Conservation (phyloP, 2,113 vertebrate species). For the Grammomys dolichurus region DNA sequence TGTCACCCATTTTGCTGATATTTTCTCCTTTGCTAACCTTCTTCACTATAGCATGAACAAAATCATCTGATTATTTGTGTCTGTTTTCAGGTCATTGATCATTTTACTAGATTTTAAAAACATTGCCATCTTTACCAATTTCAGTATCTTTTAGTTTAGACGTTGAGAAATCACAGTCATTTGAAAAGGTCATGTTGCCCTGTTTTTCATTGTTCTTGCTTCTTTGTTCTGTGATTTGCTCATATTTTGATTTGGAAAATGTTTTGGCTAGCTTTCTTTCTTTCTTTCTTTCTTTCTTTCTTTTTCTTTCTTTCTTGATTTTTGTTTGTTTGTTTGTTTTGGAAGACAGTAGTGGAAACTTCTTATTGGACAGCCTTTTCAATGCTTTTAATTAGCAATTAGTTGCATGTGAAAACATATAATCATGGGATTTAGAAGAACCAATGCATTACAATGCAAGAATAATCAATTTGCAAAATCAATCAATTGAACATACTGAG, state of each 20-base stretch:
- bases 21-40: neutral
- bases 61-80: neutral
- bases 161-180: neutral
- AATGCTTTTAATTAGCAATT: neutral
- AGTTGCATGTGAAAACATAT: neutral
- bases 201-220: neutral
- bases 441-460: neutral
- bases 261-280: neutral
- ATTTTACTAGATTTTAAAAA: neutral
- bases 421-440: neutral
- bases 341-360: neutral
- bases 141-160: neutral
- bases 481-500: neutral
- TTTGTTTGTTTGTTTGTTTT: no score
- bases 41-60: neutral
- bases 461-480: neutral
- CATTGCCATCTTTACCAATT: neutral
- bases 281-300: no score
- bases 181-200: neutral
- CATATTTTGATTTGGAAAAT: neutral
- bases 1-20: neutral
- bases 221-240: neutral
- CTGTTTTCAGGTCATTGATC: neutral
- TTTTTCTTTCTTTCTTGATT: no score
- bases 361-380: neutral